phyloP scores from a whole-genome alignment of 2,888 invertebrate species.

The Operophtera brumata region DNA sequence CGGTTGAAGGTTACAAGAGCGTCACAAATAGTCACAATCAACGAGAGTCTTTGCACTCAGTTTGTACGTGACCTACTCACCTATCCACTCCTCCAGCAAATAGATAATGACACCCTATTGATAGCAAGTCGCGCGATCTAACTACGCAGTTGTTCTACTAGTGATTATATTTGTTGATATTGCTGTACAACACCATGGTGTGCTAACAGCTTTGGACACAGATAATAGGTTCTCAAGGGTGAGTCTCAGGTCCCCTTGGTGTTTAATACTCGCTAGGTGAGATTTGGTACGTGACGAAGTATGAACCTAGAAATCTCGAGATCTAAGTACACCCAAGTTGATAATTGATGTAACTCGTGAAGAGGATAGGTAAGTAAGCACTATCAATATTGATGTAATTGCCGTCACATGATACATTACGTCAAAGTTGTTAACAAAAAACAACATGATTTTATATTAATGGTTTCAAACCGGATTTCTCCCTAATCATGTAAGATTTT shows the following conservation, averaged over 20 bases:
- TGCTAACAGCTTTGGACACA: not conserved
- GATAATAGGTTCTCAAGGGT: constrained; percentile 3
- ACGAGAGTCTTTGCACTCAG: constrained; percentile 32
- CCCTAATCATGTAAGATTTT: not conserved
- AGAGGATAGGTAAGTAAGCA: not conserved
- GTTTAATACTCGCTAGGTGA: no score
- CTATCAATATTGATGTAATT: constrained; percentile 5
- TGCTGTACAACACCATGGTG: not conserved
- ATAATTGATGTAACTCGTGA: not conserved
- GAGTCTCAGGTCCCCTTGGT: not conserved
- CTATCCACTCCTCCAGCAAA: constrained; percentile 33
- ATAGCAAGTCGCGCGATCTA: constrained; percentile 23
- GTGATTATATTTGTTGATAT: not conserved
- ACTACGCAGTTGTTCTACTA: constrained; percentile 29
- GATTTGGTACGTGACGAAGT: no score
- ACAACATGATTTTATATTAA: not conserved
- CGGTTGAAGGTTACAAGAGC: constrained; percentile 12
- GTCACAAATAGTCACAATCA: not conserved
- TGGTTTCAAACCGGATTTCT: not conserved
- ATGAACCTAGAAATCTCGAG: no score
- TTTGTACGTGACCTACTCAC: constrained; percentile 40
- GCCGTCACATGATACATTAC: not conserved
- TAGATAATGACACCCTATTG: constrained; percentile 38
- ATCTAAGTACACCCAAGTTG: no score
- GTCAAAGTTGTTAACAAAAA: constrained; percentile 1